Evolutionary conservation across 2,888 invertebrate species (phyloP).

Genomic region (Ischnus inquisitorius): DNA sequence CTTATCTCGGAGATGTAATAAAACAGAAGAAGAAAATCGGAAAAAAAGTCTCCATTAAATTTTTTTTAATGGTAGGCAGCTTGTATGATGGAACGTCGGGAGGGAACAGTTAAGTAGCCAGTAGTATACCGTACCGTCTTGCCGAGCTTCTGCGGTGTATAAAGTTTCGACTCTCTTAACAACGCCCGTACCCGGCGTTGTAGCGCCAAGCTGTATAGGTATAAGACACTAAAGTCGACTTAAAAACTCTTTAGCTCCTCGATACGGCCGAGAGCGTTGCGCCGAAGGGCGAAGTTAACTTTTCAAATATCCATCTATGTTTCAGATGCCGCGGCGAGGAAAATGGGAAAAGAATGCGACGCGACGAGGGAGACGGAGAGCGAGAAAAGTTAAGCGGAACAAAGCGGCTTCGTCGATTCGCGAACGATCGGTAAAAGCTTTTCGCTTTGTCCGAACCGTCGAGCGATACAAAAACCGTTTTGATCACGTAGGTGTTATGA

Average conservation of each 20-base stretch:
- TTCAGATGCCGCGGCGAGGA: constrained; percentile 45
- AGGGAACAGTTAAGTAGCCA: constrained; percentile 15
- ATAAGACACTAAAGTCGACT: constrained; percentile 32
- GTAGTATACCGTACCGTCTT: background rate
- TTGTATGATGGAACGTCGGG: background rate
- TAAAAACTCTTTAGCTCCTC: constrained; percentile 52
- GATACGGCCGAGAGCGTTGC: background rate
- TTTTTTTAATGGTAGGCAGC: background rate
- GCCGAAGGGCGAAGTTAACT: constrained; percentile 47
- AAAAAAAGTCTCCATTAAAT: constrained; percentile 7
- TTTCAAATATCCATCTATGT: constrained; percentile 68
- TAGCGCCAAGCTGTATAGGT: constrained; percentile 5
- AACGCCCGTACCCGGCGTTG: constrained; percentile 11
- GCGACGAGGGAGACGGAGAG: background rate
- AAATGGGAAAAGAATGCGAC: constrained; percentile 38
- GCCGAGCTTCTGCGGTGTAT: constrained; percentile 12
- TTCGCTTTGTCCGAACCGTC: background rate
- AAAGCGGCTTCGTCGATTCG: constrained; percentile 45
- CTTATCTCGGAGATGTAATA: background rate
- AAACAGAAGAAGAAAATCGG: background rate
- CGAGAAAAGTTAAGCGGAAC: constrained; percentile 19
- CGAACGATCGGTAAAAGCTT: constrained; percentile 56
- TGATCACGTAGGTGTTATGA: constrained; percentile 22
- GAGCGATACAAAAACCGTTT: constrained; percentile 51
- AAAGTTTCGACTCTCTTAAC: constrained; percentile 49